Conservation (phyloP, 2,797 vertebrate genomes). For the Hafferia zeledoni region DNA sequence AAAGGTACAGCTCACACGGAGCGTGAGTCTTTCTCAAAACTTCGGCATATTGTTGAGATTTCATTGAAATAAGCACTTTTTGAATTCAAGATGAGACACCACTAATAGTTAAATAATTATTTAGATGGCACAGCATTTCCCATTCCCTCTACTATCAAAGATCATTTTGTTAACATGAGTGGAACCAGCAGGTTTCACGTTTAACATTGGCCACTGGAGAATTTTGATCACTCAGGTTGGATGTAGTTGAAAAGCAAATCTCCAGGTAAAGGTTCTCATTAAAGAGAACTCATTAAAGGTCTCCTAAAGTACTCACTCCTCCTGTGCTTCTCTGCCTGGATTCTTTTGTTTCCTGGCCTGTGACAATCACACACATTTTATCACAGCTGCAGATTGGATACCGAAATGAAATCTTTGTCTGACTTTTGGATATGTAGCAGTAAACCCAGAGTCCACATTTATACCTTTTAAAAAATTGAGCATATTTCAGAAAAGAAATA, state of each 20-base stretch:
- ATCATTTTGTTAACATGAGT: background rate
- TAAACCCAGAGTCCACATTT: background rate
- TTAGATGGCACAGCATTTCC: background rate
- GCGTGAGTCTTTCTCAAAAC: background rate
- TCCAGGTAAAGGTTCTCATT: background rate
- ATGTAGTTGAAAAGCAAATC: background rate
- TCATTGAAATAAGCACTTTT: background rate
- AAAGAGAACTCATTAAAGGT: background rate
- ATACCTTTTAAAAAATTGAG: background rate
- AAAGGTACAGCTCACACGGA: background rate
- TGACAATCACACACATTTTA: background rate
- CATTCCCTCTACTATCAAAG: background rate
- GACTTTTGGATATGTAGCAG: background rate
- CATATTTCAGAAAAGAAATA: background rate
- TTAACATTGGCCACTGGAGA: rapidly evolving
- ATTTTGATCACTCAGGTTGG: background rate
- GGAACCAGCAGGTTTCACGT: background rate
- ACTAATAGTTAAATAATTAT: background rate
- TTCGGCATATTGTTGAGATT: background rate
- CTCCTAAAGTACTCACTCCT: background rate
- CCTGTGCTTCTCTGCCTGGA: background rate
- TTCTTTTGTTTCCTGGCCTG: background rate
- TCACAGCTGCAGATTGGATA: background rate
- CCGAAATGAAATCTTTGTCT: background rate
- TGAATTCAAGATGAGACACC: background rate